These are phyloP conservation scores for Fistularia tabacaria DNA, from an alignment of 2,797 vertebrate genomes.

Conservation along the genomic window DNA sequence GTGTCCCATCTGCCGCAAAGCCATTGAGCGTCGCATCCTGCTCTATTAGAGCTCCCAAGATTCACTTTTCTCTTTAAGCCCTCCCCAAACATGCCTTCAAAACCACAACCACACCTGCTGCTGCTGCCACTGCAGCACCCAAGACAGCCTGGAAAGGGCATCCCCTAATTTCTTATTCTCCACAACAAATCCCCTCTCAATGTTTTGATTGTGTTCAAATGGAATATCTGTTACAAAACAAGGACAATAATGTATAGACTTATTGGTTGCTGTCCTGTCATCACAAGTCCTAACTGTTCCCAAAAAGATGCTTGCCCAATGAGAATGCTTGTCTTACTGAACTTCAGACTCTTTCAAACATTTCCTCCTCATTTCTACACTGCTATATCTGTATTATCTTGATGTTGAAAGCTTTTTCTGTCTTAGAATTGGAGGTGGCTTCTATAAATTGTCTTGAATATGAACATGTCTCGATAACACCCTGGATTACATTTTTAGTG, in stretches of 20 bases:
- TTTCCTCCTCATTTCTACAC: constrained; percentile 3
- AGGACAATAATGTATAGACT: constrained; percentile 21
- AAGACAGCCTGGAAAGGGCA: constrained; percentile 37
- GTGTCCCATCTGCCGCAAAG: constrained; percentile 98
- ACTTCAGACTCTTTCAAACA: background rate
- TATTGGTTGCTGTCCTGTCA: constrained; percentile 12
- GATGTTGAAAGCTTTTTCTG: constrained; percentile 11
- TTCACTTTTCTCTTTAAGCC: constrained; percentile 25
- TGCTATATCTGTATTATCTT: constrained; percentile 11
- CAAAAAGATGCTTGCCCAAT: constrained; percentile 21
- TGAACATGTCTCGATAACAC: constrained; percentile 23
- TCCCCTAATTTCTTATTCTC: constrained; percentile 42
- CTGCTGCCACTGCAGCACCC: constrained; percentile 38
- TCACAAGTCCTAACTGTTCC: constrained; percentile 12
- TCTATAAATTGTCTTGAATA: constrained; percentile 27
- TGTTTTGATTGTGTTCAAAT: constrained; percentile 27
- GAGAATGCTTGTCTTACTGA: constrained; percentile 6
- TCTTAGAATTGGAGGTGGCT: constrained; percentile 9
- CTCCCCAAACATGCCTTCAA: constrained; percentile 28
- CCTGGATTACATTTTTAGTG: background rate
- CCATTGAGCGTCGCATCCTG: constrained; percentile 96
- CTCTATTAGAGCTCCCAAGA: constrained; percentile 80
- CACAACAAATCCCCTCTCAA: constrained; percentile 29
- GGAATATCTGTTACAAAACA: constrained; percentile 54
- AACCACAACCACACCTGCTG: constrained; percentile 50